Evolutionary conservation across 2,113 vertebrate species (phyloP).

Genomic region (Tyrannus savana): DNA sequence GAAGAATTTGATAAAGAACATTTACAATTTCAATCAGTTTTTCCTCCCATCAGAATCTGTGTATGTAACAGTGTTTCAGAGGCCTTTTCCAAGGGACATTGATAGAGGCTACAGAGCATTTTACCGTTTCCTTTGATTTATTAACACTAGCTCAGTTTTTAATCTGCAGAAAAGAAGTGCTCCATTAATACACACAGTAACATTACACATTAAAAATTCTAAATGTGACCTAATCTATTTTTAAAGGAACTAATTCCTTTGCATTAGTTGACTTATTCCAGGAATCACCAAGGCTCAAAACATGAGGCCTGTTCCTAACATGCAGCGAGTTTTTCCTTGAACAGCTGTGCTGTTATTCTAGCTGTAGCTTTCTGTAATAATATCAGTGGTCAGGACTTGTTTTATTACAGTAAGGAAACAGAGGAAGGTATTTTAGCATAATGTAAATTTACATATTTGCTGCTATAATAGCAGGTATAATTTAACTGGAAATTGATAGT

Average conservation of each 20-base stretch:
- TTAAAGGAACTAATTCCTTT: neutral
- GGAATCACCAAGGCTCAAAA: neutral
- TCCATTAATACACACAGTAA: neutral
- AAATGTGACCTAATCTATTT: neutral
- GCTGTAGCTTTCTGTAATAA: neutral
- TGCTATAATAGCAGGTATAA: neutral
- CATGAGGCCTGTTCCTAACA: neutral
- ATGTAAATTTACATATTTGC: neutral
- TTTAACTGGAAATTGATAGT: neutral
- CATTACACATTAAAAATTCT: neutral
- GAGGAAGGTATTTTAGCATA: neutral
- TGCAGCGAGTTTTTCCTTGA: neutral
- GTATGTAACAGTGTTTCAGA: neutral
- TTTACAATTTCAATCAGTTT: neutral
- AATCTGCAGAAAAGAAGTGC: neutral
- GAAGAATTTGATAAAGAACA: neutral
- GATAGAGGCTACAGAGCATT: neutral
- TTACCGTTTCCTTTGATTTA: conserved; percentile 31
- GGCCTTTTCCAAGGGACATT: neutral
- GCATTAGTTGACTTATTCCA: neutral
- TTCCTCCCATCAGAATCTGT: neutral
- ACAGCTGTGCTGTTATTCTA: neutral
- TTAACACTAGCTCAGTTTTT: neutral
- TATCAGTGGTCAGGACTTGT: neutral
- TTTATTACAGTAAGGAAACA: neutral